These are phyloP conservation scores for Illadopsis cleaveri DNA, from an alignment of 2,113 vertebrate species.

Conservation along the genomic window DNA sequence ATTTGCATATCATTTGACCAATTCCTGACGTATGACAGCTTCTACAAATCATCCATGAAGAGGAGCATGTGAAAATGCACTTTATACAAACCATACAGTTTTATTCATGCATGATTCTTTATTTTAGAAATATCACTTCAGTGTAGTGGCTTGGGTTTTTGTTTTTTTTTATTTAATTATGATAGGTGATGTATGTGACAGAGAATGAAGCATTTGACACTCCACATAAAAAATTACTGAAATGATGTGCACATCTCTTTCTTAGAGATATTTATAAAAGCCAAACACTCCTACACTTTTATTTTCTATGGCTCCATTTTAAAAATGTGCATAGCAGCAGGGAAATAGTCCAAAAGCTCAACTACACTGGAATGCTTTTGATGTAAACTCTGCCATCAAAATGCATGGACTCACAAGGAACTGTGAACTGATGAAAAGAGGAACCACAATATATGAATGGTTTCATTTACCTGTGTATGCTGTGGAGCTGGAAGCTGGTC, in stretches of 20 bases:
- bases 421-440: not conserved
- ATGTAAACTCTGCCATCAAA: not conserved
- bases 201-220: conserved; percentile 1
- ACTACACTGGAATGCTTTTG: not conserved
- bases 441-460: not conserved
- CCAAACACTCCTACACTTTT: not conserved
- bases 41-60: conserved; percentile 20
- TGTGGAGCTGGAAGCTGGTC: not conserved
- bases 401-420: not conserved
- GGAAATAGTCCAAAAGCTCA: not conserved
- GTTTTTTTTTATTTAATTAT: not conserved
- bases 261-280: not conserved
- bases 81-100: conserved; percentile 5
- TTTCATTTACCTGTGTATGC: not conserved
- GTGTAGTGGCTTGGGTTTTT: not conserved
- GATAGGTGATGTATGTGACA: conserved; percentile 15
- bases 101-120: not conserved
- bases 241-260: not conserved
- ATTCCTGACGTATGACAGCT: not conserved
- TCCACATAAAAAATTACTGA: conserved; percentile 4
- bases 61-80: not conserved
- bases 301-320: not conserved
- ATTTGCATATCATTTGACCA: not conserved
- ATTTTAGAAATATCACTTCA: conserved; percentile 31
- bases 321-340: not conserved